These are phyloP conservation scores for Furcifer pardalis DNA, from an alignment of 2,797 vertebrate species.

Conservation along the genomic window DNA sequence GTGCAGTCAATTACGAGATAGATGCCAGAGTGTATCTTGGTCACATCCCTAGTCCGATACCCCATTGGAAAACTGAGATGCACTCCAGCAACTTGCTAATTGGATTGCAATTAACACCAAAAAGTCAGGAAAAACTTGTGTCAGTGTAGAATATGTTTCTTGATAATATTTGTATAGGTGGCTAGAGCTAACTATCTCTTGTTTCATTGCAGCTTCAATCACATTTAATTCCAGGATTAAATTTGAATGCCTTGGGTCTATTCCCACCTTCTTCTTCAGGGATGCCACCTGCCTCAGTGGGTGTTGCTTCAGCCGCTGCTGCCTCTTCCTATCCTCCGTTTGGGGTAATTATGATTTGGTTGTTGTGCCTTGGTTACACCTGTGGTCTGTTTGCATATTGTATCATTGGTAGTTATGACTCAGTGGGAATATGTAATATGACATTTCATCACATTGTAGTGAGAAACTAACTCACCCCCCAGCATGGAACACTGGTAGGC, in stretches of 20 bases:
- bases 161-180: not conserved
- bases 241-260: constrained; percentile 95
- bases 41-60: too few relatives aligned
- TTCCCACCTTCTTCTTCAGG: constrained; percentile 92
- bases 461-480: not conserved
- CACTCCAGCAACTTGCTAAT: too few relatives aligned
- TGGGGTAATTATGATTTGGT: constrained; percentile 83
- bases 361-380: not conserved
- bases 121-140: too few relatives aligned
- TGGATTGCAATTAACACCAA: too few relatives aligned
- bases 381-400: not conserved
- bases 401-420: not conserved
- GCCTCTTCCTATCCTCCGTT: constrained; percentile 89
- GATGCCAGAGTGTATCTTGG: too few relatives aligned
- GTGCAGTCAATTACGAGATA: too few relatives aligned
- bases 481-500: too few relatives aligned
- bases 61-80: too few relatives aligned
- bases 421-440: not conserved
- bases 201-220: constrained; percentile 90
- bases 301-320: constrained; percentile 85
- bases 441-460: not conserved
- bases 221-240: constrained; percentile 97
- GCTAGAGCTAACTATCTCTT: constrained; percentile 51
- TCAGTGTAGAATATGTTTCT: too few relatives aligned
- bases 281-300: constrained; percentile 90